Percentiles rank a stretch among this genome's conserved stretches.
These are phyloP conservation scores for Darevskia mixta DNA, from an alignment of 2,797 vertebrate genomes.

Conservation along the genomic window DNA sequence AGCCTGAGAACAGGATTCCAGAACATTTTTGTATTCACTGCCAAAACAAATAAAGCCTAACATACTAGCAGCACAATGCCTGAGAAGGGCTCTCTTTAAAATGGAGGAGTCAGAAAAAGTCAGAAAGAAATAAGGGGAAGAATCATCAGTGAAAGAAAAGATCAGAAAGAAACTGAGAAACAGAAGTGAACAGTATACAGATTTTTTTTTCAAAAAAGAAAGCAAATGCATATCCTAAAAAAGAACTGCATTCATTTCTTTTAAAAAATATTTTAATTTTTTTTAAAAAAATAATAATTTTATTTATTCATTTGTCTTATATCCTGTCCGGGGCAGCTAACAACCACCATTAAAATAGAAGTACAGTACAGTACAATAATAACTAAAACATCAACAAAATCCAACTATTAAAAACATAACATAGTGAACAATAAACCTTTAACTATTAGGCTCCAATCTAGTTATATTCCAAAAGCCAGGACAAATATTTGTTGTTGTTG, in stretches of 20 bases:
- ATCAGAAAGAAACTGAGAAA: neutral
- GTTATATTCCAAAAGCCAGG: too few species aligned
- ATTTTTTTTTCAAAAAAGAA: neutral
- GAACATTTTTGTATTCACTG: neutral
- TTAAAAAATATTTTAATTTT: too few species aligned
- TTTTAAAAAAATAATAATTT: too few species aligned
- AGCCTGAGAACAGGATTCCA: constrained; percentile 36
- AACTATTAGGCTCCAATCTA: too few species aligned
- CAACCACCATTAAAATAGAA: neutral
- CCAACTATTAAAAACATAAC: too few species aligned
- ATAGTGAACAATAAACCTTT: too few species aligned
- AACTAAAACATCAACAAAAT: too few species aligned
- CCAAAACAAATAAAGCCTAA: constrained; percentile 21
- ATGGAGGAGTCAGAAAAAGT: neutral
- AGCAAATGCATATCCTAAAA: too few species aligned
- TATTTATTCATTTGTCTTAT: too few species aligned
- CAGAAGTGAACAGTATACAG: neutral
- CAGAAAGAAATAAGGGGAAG: neutral
- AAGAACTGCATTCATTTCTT: neutral
- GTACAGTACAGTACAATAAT: too few species aligned
- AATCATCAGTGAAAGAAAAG: neutral
- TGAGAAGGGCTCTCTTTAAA: neutral
- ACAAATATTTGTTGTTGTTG: too few species aligned
- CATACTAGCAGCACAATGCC: neutral
- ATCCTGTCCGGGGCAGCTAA: neutral